phyloP scores from a whole-genome alignment of 2,888 invertebrate genomes.

The Temnothorax rugatulus region DNA sequence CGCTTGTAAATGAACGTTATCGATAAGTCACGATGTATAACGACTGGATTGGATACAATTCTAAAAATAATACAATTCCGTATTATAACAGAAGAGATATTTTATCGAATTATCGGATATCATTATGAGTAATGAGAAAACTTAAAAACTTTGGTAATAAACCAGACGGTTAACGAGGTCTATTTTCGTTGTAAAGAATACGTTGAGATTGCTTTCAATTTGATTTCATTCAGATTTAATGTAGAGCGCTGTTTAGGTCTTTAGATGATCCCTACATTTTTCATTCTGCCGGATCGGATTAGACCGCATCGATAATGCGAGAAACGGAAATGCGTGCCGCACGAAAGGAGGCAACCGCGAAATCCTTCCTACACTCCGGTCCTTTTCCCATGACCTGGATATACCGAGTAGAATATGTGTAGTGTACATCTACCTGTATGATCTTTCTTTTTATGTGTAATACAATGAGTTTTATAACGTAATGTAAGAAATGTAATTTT shows the following conservation, averaged over 20 bases:
- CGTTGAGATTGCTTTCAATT: background rate
- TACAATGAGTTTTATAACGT: background rate
- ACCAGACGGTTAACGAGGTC: background rate
- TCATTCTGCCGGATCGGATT: conserved; percentile 27
- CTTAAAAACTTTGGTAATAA: background rate
- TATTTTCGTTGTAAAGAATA: background rate
- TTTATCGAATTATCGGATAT: background rate
- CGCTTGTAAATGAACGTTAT: conserved; percentile 1
- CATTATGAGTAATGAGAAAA: background rate
- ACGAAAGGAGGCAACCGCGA: conserved; percentile 70
- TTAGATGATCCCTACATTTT: conserved; percentile 15
- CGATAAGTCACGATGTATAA: background rate
- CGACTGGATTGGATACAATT: background rate
- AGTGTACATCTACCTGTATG: background rate
- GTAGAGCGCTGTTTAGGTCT: background rate
- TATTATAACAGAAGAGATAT: background rate
- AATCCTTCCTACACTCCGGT: conserved; percentile 60
- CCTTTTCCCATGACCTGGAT: conserved; percentile 76
- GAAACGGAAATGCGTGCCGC: conserved; percentile 78
- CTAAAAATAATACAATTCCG: background rate
- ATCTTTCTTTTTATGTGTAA: background rate
- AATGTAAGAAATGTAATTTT: conserved; percentile 6
- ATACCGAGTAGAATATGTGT: conserved; percentile 5
- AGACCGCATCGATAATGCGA: conserved; percentile 43
- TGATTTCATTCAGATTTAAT: conserved; percentile 27